phyloP scores from a whole-genome alignment of 2,888 invertebrate genomes.

The Crepidodera aurea region DNA sequence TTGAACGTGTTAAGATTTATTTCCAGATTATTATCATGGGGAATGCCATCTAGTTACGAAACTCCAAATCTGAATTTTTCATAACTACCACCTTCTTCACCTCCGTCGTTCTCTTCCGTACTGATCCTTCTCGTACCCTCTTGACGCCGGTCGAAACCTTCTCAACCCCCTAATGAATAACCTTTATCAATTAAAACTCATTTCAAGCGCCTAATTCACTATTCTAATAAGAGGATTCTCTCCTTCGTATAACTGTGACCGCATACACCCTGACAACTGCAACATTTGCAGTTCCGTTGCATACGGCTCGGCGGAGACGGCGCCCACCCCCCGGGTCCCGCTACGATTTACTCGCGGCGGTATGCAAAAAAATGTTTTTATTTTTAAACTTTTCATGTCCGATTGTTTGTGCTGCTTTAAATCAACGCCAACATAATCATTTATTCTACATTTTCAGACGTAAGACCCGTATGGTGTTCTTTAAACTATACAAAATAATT shows the following conservation, averaged over 20 bases:
- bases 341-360: background rate
- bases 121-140: background rate
- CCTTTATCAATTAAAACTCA: slow-evolving; percentile 25
- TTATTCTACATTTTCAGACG: too few species aligned
- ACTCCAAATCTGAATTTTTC: too few species aligned
- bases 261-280: slow-evolving; percentile 14
- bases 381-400: too few species aligned
- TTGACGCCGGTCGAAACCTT: slow-evolving; percentile 8
- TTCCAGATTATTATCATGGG: too few species aligned
- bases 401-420: too few species aligned
- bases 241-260: slow-evolving; percentile 14
- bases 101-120: too few species aligned
- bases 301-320: background rate
- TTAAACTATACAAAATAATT: too few species aligned
- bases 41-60: too few species aligned
- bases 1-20: too few species aligned
- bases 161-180: slow-evolving; percentile 15
- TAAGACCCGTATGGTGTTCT: too few species aligned
- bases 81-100: too few species aligned
- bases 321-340: background rate
- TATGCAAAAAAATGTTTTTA: background rate
- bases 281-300: slow-evolving; percentile 17
- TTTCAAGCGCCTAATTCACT: slow-evolving; percentile 15
- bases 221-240: slow-evolving; percentile 22
- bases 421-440: too few species aligned